Evolutionary conservation across 2,888 invertebrate species (phyloP).

Genomic region (Tridacna gigas): DNA sequence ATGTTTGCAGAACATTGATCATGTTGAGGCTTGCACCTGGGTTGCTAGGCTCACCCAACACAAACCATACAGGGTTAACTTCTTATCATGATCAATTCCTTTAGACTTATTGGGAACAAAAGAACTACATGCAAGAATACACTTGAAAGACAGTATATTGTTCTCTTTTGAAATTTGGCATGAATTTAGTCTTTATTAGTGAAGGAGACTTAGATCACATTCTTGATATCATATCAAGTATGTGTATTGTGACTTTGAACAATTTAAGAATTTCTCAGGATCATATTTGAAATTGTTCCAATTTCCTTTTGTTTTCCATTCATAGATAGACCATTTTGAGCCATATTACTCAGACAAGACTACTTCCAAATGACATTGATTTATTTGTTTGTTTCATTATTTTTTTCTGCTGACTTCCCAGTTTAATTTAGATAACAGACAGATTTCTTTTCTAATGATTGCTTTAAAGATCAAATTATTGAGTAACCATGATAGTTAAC

Average conservation of each 20-base stretch:
- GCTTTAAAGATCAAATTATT: no score
- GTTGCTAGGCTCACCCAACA: conserved; percentile 70
- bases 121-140: conserved; percentile 57
- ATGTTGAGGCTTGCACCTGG: conserved; percentile 69
- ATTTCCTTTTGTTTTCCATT: conserved; percentile 41
- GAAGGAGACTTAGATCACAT: conserved; percentile 47
- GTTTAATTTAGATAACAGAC: no score
- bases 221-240: conserved; percentile 55
- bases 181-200: conserved; percentile 38
- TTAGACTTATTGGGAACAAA: conserved; percentile 46
- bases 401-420: no score
- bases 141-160: conserved; percentile 51
- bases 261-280: conserved; percentile 56
- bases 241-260: conserved; percentile 56
- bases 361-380: conserved; percentile 8
- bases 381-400: neutral
- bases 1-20: conserved; percentile 35
- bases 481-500: no score
- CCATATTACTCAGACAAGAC: neutral
- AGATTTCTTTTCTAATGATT: no score
- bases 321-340: neutral
- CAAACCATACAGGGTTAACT: conserved; percentile 50
- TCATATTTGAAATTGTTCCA: conserved; percentile 65
- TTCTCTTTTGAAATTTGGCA: conserved; percentile 43
- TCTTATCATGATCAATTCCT: conserved; percentile 59